Evolutionary conservation across 1,140 invertebrate species (phyloP), one percentile per base, ranked within the genome.

Genomic region (Agrilus planipennis): DNA sequence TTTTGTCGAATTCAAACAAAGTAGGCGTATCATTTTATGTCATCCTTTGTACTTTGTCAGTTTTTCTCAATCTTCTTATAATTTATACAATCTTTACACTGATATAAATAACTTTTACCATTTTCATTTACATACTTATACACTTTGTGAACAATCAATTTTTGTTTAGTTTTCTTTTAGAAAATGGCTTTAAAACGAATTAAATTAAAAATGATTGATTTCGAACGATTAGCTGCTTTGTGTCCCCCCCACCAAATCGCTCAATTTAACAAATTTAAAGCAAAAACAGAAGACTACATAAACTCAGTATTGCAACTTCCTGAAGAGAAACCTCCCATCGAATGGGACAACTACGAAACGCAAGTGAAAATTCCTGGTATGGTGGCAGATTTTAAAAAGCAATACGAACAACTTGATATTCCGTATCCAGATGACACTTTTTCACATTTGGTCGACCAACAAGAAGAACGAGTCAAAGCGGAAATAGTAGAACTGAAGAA

Each of bases 321-420:
- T 2, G 64, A 85, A 55, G 63, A 65, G 30, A 62, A 81, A n/a
- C 87, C 86, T 38, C 73, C 80, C 58, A 84, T 95, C 50, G 76
- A 94, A 60, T 95, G 88, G 79, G 65, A 71, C 3, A 60, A 57
- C 34, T 94, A 94, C 64, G 79, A 79, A 49, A 68, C 68, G 18
- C 59, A 70, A 42, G 63, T 93, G 11, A 61, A 77, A 0, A 63
- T 79, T 35, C 54, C 77, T 46, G 79, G 78, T 16, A 66, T 93
- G 49, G 87, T 90, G 3, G 84, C 89, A 5, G 72, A 76, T 44
- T 88, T 93, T 58, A 77, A 91, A 60, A 81, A 86, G 50, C 71
- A 77, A 45, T 91, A 88, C 47, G 72, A 76, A 29, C 58, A 69
- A 2, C 51, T 89, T 4, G 72, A 75, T 22, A 69, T 93, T 21